A percentile compares a stretch with the other conserved stretches of the same genome.
Conservation (phyloP, 1,140 invertebrate genomes). For the Drosophila pseudoobscura region DNA sequence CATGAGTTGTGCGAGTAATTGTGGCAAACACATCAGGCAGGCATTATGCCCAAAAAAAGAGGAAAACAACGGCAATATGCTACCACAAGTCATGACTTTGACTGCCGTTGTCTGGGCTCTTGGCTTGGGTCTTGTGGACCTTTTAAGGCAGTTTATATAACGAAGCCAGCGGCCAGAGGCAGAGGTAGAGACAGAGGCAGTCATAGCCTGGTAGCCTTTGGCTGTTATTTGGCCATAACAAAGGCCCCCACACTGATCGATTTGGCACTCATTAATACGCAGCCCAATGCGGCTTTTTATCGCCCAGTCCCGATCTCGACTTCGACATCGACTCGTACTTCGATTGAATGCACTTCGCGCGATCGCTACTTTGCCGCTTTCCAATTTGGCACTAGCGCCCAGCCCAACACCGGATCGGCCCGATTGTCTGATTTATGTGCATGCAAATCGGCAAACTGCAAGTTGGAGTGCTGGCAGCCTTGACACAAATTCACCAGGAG, state of each 20-base stretch:
- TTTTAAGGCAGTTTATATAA: constrained; percentile 63
- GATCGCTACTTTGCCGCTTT: constrained; percentile 38
- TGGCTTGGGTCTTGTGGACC: constrained; percentile 41
- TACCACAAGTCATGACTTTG: constrained; percentile 61
- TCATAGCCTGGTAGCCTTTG: no score
- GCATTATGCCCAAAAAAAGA: constrained; percentile 58
- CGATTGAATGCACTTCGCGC: constrained; percentile 41
- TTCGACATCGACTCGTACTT: constrained; percentile 10
- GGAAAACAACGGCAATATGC: constrained; percentile 56
- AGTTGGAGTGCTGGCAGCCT: constrained; percentile 53
- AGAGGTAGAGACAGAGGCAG: no score
- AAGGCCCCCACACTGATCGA: constrained; percentile 32
- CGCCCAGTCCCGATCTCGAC: constrained; percentile 36
- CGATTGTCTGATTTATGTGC: constrained; percentile 53
- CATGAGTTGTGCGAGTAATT: constrained; percentile 55
- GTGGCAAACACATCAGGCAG: constrained; percentile 58
- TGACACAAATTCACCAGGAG: constrained; percentile 65
- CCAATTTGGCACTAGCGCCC: constrained; percentile 60
- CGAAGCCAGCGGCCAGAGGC: constrained; percentile 25
- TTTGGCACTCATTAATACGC: constrained; percentile 54
- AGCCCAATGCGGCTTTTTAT: constrained; percentile 49
- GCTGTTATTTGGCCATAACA: constrained; percentile 24
- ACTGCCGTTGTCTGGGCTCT: constrained; percentile 39
- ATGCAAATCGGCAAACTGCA: constrained; percentile 56
- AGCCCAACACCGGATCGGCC: not conserved